phyloP scores from a whole-genome alignment of 2,888 invertebrate species.

The Lasioglossum marginatum region DNA sequence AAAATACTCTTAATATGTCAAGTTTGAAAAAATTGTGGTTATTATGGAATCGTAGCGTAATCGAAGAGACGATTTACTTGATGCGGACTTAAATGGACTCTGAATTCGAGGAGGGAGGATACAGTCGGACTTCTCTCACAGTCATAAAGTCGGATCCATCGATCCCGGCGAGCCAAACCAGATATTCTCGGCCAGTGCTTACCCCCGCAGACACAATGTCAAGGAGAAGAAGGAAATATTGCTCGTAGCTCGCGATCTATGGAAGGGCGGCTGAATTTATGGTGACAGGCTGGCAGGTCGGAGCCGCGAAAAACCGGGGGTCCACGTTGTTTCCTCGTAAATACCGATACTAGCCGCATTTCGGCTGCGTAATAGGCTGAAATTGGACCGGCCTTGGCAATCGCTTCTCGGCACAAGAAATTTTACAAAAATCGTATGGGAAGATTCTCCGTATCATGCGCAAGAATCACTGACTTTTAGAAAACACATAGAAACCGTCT shows the following conservation, averaged over 20 bases:
- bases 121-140: background rate
- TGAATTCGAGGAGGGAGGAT: background rate
- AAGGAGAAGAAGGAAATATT: constrained; percentile 60
- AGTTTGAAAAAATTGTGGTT: background rate
- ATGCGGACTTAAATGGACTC: background rate
- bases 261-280: constrained; percentile 67
- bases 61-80: background rate
- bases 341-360: constrained; percentile 59
- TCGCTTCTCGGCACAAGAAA: background rate
- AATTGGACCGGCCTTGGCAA: background rate
- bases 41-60: background rate
- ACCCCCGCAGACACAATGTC: constrained; percentile 44
- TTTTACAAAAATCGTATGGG: background rate
- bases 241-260: constrained; percentile 59
- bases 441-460: background rate
- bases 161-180: constrained; percentile 20
- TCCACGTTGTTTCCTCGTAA: constrained; percentile 49
- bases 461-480: background rate
- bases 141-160: constrained; percentile 46
- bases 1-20: too few species aligned
- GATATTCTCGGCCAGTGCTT: constrained; percentile 47
- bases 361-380: constrained; percentile 13
- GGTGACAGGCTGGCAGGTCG: constrained; percentile 39
- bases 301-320: constrained; percentile 37
- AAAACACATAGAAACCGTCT: background rate